Base-by-base conservation (phyloP, 2,113 vertebrate genomes). In the Salvelinus sp. region DNA sequence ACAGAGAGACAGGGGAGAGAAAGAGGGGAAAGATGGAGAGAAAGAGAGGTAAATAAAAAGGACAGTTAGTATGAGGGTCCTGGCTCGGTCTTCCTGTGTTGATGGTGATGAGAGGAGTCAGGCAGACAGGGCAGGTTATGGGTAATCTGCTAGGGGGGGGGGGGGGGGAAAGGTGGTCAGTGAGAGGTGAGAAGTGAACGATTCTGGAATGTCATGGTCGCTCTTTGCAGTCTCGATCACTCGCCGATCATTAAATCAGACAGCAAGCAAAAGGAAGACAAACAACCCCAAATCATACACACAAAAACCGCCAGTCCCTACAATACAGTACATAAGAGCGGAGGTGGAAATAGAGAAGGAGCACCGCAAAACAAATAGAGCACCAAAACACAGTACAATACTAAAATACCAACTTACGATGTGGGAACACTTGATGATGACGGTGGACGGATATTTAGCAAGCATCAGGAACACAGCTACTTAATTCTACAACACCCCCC, bases 1-100 rank as follows among this genome's bases (percentile, higher is more conserved):
- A 78, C 16, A 77, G 23, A 77, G 72, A 58, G 62, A 73, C 18
- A 47, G 54, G 33, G 69, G 33, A 74, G 62, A 67, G 47, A 69
- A 14, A 33, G 27, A 67, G 27, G 72, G 72, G 28, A 62, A 2
- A n/a, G 60, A 65, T 22, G 5, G 23, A 65, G 10, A 62, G 54
- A 60, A 5, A 28, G 25, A 9, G 2, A 0, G 13, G 14, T 1
- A 58, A 62, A 30, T 13, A 62, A 62, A 62, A 22, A 62, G 2
- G 23, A 10, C 33, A 27, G 44, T 44, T 66, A 66, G 64, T 66
- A 23, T 66, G 7, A 66, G 12, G 12, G 25, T 27, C 3, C 25
- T 28, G 23, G 64, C 2, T 7, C 12, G 23, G 64, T 66, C 12
- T 66, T 12, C 20, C 22, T 65, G 25, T 13, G 68, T 23, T 48